Base-by-base conservation (phyloP, 2,888 invertebrate genomes). In the Dysmachus trigonus region DNA sequence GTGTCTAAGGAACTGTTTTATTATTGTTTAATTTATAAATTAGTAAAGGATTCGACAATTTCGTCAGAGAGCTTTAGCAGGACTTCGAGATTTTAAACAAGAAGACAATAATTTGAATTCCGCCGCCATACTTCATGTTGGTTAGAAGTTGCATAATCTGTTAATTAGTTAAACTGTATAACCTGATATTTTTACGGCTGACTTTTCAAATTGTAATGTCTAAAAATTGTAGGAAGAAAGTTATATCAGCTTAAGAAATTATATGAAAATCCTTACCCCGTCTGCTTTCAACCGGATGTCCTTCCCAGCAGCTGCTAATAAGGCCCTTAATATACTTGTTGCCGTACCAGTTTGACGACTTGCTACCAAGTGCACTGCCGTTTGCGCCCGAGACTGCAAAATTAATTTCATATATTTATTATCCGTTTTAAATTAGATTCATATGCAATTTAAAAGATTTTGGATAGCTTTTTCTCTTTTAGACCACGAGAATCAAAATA, bases 311-410 rank as follows among this genome's bases (percentile, higher is more conserved):
- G 97, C 96, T 87, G 95, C 95, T 86, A 99, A 94, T 53, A 99
- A 94, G 5, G 97, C 95, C 90, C 98, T 94, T 15, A 99, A 94
- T 89, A 98, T 97, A 89, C 96, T 96, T 86, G 98, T 96, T 4
- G 98, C 98, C 13, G 97, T 97, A 18, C 98, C 98, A 0, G 97
- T 97, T 91, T 97, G 97, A 89, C 99, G 94, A 89, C 97, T 96
- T 85, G 98, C 98, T 87, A 98, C 98, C 91, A 99, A 93, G 93
- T 99, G 99, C 1, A 99, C 96, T 1, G 99, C 97, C 6, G 98
- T 97, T 92, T 99, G 98, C 89, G 97, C 95, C 88, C 97, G 96
- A 87, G 97, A 96, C 98, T 99, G 88, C 8, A 89, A 72, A 18
- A 18, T 47, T n/a, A 47, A 47, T 47, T 62, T 62, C 27, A 72